A percentile compares a stretch with the other conserved stretches of the same genome.
Evolutionary conservation across 2,113 vertebrate species (phyloP).

Genomic region (Sinocyclocheilus maitianheensis): DNA sequence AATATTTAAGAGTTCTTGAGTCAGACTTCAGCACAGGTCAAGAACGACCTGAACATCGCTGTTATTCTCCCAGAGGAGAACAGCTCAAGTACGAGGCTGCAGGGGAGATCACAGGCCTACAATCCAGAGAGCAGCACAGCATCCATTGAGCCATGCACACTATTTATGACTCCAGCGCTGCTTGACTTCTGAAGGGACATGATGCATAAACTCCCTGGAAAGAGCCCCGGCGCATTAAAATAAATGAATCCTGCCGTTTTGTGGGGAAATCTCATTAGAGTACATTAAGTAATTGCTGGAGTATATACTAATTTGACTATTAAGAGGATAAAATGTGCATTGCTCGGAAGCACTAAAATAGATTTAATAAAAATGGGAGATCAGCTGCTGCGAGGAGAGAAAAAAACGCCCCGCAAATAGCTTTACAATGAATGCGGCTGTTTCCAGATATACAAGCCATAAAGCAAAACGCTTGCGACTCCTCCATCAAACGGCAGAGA

Average conservation of each 20-base stretch:
- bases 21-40: conserved; percentile 44
- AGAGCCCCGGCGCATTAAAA: conserved; percentile 75
- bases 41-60: conserved; percentile 39
- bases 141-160: conserved; percentile 53
- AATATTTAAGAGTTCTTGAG: conserved; percentile 39
- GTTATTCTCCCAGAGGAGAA: conserved; percentile 38
- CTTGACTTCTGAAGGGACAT: conserved; percentile 60
- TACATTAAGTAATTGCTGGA: conserved; percentile 82
- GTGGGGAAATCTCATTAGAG: conserved; percentile 80
- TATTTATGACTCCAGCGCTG: conserved; percentile 71
- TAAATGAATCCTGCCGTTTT: conserved; percentile 81
- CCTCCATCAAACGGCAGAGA: background rate
- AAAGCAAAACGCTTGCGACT: conserved; percentile 33
- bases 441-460: conserved; percentile 55
- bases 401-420: conserved; percentile 48
- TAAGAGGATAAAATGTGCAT: conserved; percentile 81
- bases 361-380: conserved; percentile 77
- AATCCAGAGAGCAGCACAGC: conserved; percentile 49
- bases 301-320: conserved; percentile 83
- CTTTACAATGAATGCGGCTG: conserved; percentile 61
- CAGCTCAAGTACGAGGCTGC: conserved; percentile 17
- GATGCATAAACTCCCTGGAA: conserved; percentile 71
- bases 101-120: conserved; percentile 57
- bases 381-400: conserved; percentile 59
- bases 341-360: conserved; percentile 80